A percentile compares a stretch with the other conserved stretches of the same genome.
Evolutionary conservation across 2,797 vertebrate species (phyloP).

Genomic region (Intellagama lesueurii): DNA sequence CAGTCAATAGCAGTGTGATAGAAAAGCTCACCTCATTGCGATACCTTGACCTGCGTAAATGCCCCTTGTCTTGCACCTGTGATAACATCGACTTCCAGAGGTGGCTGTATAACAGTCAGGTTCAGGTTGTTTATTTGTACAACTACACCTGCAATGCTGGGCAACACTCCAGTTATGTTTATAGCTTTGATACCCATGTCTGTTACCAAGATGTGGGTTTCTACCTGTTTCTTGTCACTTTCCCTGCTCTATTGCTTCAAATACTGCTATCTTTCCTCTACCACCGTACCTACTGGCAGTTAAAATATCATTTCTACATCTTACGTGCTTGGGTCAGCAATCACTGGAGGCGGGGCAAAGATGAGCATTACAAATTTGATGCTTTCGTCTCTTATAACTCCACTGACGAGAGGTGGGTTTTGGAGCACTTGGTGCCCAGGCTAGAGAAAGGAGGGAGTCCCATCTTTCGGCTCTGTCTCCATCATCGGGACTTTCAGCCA

Average conservation of each 20-base stretch:
- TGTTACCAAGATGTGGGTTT: slow-evolving; percentile 82
- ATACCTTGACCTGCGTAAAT: slow-evolving; percentile 85
- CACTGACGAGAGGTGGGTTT: slow-evolving; percentile 85
- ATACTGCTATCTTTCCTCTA: slow-evolving; percentile 80
- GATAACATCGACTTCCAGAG: slow-evolving; percentile 81
- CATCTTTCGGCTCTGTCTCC: slow-evolving; percentile 86
- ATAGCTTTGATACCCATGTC: slow-evolving; percentile 83
- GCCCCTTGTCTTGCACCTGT: slow-evolving; percentile 86
- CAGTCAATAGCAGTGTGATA: slow-evolving; percentile 73
- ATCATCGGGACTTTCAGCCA: slow-evolving; percentile 89
- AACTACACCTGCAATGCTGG: slow-evolving; percentile 74
- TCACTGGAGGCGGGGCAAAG: slow-evolving; percentile 80
- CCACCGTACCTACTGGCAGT: slow-evolving; percentile 83
- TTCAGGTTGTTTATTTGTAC: slow-evolving; percentile 82
- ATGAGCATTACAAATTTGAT: slow-evolving; percentile 83
- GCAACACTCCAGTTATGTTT: slow-evolving; percentile 66
- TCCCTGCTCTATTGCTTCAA: slow-evolving; percentile 74
- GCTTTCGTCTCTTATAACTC: slow-evolving; percentile 91
- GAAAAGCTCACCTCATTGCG: slow-evolving; percentile 76
- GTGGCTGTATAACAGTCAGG: slow-evolving; percentile 76
- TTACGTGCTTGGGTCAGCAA: slow-evolving; percentile 84
- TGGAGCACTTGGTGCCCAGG: slow-evolving; percentile 84
- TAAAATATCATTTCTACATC: slow-evolving; percentile 85
- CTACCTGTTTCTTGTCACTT: slow-evolving; percentile 79
- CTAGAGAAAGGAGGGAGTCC: slow-evolving; percentile 79